These are phyloP conservation scores for Podarcis lilfordi DNA, from an alignment of 2,797 vertebrate genomes.

Conservation along the genomic window DNA sequence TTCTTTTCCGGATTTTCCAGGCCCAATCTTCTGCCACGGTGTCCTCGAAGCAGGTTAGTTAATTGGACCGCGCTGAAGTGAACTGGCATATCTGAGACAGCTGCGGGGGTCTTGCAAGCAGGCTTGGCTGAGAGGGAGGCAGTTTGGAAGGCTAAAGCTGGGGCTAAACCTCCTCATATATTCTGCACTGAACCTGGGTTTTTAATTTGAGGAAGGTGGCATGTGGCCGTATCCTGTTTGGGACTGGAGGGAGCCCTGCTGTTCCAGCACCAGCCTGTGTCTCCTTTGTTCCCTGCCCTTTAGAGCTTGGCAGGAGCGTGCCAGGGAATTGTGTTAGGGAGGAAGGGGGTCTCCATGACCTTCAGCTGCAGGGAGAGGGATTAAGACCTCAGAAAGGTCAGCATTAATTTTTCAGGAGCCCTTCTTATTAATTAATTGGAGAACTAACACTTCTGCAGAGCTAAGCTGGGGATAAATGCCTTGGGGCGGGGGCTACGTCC, in stretches of 20 bases:
- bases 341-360: not conserved
- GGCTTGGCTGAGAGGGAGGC: not conserved
- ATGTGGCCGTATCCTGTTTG: not conserved
- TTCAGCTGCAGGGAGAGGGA: slow-evolving; percentile 21
- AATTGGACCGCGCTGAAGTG: not conserved
- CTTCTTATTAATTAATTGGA: not conserved
- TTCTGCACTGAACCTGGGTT: not conserved
- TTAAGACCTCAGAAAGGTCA: slow-evolving; percentile 26
- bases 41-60: not conserved
- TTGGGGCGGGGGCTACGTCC: too few species aligned
- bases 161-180: too few species aligned
- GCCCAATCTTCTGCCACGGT: not conserved
- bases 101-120: not conserved
- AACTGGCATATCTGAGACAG: not conserved
- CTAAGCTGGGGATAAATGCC: too few species aligned
- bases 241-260: not conserved
- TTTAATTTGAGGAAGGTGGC: not conserved
- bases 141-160: not conserved
- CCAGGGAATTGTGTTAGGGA: not conserved
- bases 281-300: slow-evolving; percentile 13
- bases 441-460: not conserved
- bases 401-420: slow-evolving; percentile 31
- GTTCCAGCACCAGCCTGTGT: not conserved
- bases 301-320: not conserved
- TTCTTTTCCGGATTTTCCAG: not conserved